Evolutionary conservation across 2,888 invertebrate species (phyloP), one percentile per base, ranked within the genome.

Genomic region (Eupeodes luniger): DNA sequence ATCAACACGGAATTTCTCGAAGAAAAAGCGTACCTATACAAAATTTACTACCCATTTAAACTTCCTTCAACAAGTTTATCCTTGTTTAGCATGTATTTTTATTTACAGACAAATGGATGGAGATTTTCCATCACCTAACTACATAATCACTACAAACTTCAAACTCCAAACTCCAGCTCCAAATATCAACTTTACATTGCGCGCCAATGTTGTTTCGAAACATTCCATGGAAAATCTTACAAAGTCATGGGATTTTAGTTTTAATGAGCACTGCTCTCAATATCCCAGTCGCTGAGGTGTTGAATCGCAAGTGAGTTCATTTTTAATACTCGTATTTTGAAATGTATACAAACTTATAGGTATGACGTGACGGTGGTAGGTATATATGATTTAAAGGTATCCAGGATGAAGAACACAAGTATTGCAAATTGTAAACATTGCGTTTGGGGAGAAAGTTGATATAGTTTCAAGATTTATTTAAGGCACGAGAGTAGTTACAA

Each of bases 1-100:
- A 59, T 59, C 59, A 59, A 59, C 34, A 36, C 11, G 53, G 36
- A 69, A 36, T 53, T 64, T 47, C 27, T 49, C 9, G 10, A 40
- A 49, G 47, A n/a, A 47, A 49, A 36, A 27, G 40, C 6, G 5
- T 27, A 27, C 27, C 27, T 27, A 27, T 59, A 59, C 19, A 75
- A 49, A 44, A 81, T 57, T 75, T 62, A 75, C 67, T 75, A 51
- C 69, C 9, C 27, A 44, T 69, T 70, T 82, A 75, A 82, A 82
- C 27, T 70, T 79, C 75, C 75, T 75, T 86, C 75, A 82, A 86
- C 86, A 82, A 86, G 86, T 86, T 86, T 76, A 79, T 86, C 82
- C 79, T 62, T 79, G 62, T 51, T 47, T n/a, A 27, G 27, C 72
- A 51, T 61, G 7, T 44, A 27, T 61, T 62, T 72, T 74, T 34